Percentiles rank a stretch among this genome's conserved stretches.
Evolutionary conservation across 2,797 vertebrate genomes (phyloP).

Genomic region (Chaunax sp.): DNA sequence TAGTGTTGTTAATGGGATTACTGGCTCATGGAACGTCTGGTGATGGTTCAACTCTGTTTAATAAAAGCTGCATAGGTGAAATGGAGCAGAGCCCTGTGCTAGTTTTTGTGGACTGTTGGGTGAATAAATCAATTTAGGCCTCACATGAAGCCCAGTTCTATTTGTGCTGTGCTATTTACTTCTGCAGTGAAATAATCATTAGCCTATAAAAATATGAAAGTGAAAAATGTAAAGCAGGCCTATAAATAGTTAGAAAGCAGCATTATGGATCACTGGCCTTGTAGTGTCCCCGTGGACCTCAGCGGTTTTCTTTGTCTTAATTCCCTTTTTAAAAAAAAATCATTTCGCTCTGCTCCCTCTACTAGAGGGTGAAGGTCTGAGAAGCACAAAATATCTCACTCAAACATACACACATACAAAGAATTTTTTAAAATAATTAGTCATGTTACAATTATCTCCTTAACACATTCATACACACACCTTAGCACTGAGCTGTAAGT

Average conservation of each 20-base stretch:
- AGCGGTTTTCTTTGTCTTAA: slow-evolving; percentile 61
- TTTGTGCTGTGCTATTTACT: slow-evolving; percentile 81
- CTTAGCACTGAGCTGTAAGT: neutral
- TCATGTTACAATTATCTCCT: too few species aligned
- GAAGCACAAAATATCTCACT: slow-evolving; percentile 21
- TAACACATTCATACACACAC: neutral
- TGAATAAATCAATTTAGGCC: slow-evolving; percentile 79
- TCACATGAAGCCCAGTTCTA: slow-evolving; percentile 73
- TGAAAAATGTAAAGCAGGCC: slow-evolving; percentile 79
- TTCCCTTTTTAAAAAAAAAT: slow-evolving; percentile 45
- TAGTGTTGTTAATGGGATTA: slow-evolving; percentile 46
- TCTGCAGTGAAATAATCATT: slow-evolving; percentile 81
- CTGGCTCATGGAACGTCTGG: slow-evolving; percentile 39
- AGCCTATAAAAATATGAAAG: slow-evolving; percentile 81
- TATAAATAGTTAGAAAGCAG: slow-evolving; percentile 78
- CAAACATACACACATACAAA: neutral
- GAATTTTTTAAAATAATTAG: too few species aligned
- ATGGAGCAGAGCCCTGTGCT: slow-evolving; percentile 45
- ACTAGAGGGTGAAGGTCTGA: slow-evolving; percentile 46
- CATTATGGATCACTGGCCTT: slow-evolving; percentile 75
- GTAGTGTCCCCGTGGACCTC: slow-evolving; percentile 62
- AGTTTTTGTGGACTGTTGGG: slow-evolving; percentile 54
- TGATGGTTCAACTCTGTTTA: slow-evolving; percentile 45
- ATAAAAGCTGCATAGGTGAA: slow-evolving; percentile 42
- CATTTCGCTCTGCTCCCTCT: slow-evolving; percentile 33